Conservation (phyloP, 2,113 vertebrate genomes). For the Scolopax mira region DNA sequence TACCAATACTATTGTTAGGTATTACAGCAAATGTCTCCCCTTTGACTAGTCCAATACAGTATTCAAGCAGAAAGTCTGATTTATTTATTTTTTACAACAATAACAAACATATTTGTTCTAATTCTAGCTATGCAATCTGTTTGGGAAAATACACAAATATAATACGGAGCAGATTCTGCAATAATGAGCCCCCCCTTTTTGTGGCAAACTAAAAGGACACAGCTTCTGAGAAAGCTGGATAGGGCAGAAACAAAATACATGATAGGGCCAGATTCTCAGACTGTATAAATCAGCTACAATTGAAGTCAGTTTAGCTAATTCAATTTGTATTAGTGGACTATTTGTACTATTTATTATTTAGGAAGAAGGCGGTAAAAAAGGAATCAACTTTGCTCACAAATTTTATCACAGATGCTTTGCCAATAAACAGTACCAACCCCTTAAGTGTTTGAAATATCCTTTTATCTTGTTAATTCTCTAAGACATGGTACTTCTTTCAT, state of each 20-base stretch:
- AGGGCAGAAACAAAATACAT: not conserved
- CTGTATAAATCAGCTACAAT: not conserved
- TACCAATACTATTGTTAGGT: not conserved
- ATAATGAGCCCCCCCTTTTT: not conserved
- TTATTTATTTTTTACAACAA: not conserved
- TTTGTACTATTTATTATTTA: not conserved
- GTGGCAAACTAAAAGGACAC: not conserved
- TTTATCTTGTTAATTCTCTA: not conserved
- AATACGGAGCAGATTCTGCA: not conserved
- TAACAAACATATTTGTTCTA: not conserved
- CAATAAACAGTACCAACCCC: not conserved
- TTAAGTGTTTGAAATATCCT: not conserved
- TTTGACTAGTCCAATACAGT: not conserved
- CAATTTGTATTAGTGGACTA: not conserved
- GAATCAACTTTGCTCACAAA: not conserved
- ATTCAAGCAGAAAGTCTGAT: not conserved
- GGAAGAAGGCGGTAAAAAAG: not conserved
- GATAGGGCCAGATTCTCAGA: not conserved
- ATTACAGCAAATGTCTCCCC: not conserved
- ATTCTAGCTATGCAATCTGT: not conserved
- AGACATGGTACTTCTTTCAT: not conserved
- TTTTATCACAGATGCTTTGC: not conserved
- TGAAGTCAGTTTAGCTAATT: constrained; percentile 4
- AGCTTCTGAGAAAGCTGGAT: not conserved
- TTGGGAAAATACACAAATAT: not conserved